A percentile compares a stretch with the other conserved stretches of the same genome.
phyloP scores from a whole-genome alignment of 2,888 invertebrate species.

The Litoditis marina region DNA sequence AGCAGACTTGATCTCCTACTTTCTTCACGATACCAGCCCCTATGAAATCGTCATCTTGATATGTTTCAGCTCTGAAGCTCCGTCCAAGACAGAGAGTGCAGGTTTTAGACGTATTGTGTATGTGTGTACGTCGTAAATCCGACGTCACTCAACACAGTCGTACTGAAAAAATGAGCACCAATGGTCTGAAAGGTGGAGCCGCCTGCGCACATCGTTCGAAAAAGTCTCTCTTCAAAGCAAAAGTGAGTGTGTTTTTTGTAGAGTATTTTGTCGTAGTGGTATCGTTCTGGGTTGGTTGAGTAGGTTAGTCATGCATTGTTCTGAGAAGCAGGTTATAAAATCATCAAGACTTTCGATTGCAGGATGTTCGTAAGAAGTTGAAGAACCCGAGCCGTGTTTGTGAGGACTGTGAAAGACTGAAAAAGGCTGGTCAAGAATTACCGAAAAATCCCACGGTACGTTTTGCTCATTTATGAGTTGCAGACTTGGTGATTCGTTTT shows the following conservation, averaged over 20 bases:
- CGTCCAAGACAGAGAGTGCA: background rate
- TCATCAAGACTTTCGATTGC: background rate
- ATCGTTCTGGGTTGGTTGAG: background rate
- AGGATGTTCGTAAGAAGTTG: background rate
- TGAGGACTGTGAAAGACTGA: conserved; percentile 3
- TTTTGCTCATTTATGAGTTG: background rate
- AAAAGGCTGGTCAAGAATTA: background rate
- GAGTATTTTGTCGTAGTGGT: background rate
- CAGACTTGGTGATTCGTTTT: too few relatives aligned
- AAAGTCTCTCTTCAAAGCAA: conserved; percentile 15
- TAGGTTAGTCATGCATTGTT: too few relatives aligned
- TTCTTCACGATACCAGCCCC: too few relatives aligned
- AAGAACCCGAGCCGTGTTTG: background rate
- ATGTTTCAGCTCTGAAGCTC: background rate
- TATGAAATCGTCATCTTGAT: background rate
- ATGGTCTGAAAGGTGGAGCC: conserved; percentile 16
- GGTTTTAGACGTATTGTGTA: conserved; percentile 1
- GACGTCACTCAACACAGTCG: background rate
- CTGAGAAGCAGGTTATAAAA: too few relatives aligned
- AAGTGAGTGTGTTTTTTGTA: conserved; percentile 10
- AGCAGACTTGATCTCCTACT: too few relatives aligned
- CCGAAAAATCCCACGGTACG: background rate
- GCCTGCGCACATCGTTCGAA: conserved; percentile 16
- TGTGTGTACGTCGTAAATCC: conserved; percentile 2
- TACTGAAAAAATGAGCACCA: background rate